A percentile compares a stretch with the other conserved stretches of the same genome.
These are phyloP conservation scores for Neolamprologus sp. DNA, from an alignment of 2,113 vertebrate genomes.

Conservation along the genomic window DNA sequence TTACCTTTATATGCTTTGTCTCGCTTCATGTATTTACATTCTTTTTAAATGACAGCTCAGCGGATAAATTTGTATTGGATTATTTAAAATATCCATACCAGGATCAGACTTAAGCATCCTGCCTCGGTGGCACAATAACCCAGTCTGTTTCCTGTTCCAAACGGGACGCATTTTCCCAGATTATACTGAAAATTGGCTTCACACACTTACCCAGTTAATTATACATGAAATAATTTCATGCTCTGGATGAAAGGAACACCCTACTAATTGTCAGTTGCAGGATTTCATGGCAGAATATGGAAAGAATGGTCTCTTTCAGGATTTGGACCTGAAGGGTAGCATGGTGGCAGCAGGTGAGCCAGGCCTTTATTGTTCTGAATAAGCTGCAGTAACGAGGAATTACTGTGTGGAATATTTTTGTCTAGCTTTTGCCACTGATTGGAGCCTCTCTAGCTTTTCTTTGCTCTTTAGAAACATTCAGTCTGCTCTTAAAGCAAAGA, in stretches of 20 bases:
- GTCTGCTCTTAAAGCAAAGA: neutral
- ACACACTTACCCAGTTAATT: neutral
- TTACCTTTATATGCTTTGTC: neutral
- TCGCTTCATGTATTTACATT: neutral
- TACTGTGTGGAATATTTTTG: neutral
- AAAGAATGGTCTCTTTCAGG: neutral
- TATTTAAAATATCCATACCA: neutral
- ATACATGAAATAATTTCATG: neutral
- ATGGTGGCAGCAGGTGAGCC: neutral
- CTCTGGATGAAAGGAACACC: neutral
- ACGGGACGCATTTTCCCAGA: neutral
- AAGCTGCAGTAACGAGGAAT: neutral
- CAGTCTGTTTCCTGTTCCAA: neutral
- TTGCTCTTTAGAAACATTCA: neutral
- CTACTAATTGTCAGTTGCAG: constrained; percentile 1
- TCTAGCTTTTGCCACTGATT: neutral
- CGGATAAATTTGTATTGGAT: neutral
- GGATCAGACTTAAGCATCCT: neutral
- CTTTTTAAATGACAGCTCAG: neutral
- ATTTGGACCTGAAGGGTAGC: neutral
- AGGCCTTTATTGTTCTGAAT: neutral
- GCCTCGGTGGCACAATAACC: neutral
- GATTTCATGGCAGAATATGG: neutral
- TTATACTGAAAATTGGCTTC: neutral
- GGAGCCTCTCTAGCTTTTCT: neutral